Evolutionary conservation across 2,888 invertebrate species (phyloP), one percentile per base, ranked within the genome.

Genomic region (Globia sparganii): DNA sequence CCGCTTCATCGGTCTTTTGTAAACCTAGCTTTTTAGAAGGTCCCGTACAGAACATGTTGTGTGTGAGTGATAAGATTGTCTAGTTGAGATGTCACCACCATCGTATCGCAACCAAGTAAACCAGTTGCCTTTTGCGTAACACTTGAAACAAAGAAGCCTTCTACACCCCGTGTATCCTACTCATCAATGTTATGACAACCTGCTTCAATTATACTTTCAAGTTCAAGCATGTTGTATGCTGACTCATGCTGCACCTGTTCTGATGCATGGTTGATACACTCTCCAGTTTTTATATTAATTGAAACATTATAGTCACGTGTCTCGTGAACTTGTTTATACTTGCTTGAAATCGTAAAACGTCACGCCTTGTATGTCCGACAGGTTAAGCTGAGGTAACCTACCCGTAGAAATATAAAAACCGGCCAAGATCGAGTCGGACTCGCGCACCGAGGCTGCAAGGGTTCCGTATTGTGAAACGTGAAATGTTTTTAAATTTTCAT

Each of bases 211-310:
- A 37, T 40, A 77, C 37, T 62, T 77, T 46, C 72, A 72, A 72
- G 49, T 67, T 69, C 70, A 80, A 62, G 56, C 37, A 43, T 68
- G 53, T 77, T 58, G 18, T 81, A 25, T 34, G 40, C 15, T 83
- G 83, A 85, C 21, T 77, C 83, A 85, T 58, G 34, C 6, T 58
- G 31, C 83, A 83, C 83, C 83, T 83, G 83, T 49, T 73, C 34
- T 68, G 59, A 67, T 43, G 46, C 34, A 31, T 71, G 40, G 56
- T 58, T 70, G 49, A 70, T 68, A 83, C 40, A 75, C 65, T n/a
- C 53, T 56, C 28, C 25, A 58, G 40, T 74, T 61, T 83, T 72
- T 49, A n/a, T 61, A 79, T 53, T 31, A 43, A 25, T 28, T 65
- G 6, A 46, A 56, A 71, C n/a, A 71, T 15, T 37, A 67, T 21